Conservation (phyloP, 2,888 invertebrate genomes). For the Pseudococcus jackbeardsleyi region DNA sequence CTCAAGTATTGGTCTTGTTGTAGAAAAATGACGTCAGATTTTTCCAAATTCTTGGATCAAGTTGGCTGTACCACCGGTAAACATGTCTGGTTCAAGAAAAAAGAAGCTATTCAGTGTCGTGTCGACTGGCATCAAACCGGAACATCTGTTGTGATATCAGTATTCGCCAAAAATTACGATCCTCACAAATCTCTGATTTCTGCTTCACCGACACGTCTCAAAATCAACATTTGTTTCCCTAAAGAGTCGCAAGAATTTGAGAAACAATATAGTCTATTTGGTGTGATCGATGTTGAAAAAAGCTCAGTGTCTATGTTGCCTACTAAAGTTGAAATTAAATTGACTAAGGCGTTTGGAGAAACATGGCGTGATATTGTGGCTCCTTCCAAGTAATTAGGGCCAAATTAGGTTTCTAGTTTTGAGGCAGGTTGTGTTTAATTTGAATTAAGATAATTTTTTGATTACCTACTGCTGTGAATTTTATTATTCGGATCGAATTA, state of each 20-base stretch:
- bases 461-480: conserved; percentile 19
- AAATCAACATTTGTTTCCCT: conserved; percentile 82
- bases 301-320: conserved; percentile 85
- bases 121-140: conserved; percentile 97
- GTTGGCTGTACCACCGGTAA: conserved; percentile 87
- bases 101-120: conserved; percentile 77
- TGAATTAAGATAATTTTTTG: not conserved
- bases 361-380: conserved; percentile 76
- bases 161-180: conserved; percentile 92
- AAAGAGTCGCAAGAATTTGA: conserved; percentile 82
- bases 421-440: not conserved
- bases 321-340: conserved; percentile 92
- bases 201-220: conserved; percentile 86
- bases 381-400: not conserved
- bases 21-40: conserved; percentile 91
- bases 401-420: not conserved
- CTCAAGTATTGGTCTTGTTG: conserved; percentile 99
- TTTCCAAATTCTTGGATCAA: conserved; percentile 91
- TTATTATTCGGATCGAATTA: not conserved
- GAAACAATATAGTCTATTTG: conserved; percentile 83
- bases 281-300: conserved; percentile 82
- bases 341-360: conserved; percentile 88
- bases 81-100: conserved; percentile 87
- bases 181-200: conserved; percentile 82
- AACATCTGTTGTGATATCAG: conserved; percentile 84